Evolutionary conservation across 2,113 vertebrate species (phyloP), one percentile per base, ranked within the genome.

Genomic region (Poecilia latipinna): DNA sequence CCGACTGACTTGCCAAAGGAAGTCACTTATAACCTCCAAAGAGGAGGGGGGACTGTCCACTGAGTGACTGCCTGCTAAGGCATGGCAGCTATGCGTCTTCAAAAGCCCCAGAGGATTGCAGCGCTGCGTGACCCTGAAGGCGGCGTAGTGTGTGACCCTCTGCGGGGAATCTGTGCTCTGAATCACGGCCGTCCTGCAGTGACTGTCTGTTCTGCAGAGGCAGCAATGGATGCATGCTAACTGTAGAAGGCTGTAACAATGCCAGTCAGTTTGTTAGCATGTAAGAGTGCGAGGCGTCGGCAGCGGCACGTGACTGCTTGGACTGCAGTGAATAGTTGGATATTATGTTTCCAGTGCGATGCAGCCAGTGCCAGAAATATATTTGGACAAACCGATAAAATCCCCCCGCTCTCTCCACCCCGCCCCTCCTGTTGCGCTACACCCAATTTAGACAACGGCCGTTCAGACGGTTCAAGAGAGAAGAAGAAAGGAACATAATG

Each of bases 11-110:
- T 89, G 39, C 85, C 89, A 90, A 74, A 91, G 91, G 90, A 92
- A 92, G 91, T 92, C 83, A 92, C 92, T 92, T 92, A 90, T 91
- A 92, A 87, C 87, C 79, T 74, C 63, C 28, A 82, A 72, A 75
- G 78, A 82, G 87, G 84, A 77, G 91, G 86, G 83, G 91, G 86
- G 85, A 69, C 86, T 57, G 80, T 82, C 75, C 81, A 68, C 77
- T 77, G 71, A 80, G 88, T 87, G 86, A 90, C 79, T 74, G 79
- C 61, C 75, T 78, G 74, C 74, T 78, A 29, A 88, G 85, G 87
- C 79, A 91, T 84, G 86, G 79, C 61, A 90, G 86, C 81, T 89
- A 91, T 93, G 87, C 70, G 70, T 80, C 74, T 70, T 74, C n/a
- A 48, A 77, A 68, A 74, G 65, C 84, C 79, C 77, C 75, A 19